phyloP scores from a whole-genome alignment of 2,113 vertebrate genomes.

The Psilopogon haemacephalus region DNA sequence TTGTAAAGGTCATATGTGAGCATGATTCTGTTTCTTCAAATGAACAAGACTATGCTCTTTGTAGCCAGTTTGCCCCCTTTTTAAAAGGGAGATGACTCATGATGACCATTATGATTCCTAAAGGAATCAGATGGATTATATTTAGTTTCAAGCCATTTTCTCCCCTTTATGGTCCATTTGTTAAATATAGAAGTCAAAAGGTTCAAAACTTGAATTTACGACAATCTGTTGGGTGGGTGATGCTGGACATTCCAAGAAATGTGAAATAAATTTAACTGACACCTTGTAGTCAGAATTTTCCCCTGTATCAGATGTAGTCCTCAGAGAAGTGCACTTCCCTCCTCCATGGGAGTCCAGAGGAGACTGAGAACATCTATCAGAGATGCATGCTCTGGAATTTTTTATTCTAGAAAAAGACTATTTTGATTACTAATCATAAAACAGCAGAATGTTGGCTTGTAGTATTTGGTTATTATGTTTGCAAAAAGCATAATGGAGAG shows the following conservation, averaged over 20 bases:
- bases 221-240: background rate
- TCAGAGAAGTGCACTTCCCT: background rate
- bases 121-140: constrained; percentile 43
- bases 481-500: background rate
- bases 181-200: constrained; percentile 30
- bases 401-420: background rate
- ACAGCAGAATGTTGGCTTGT: background rate
- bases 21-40: constrained; percentile 59
- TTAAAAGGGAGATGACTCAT: constrained; percentile 2
- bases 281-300: background rate
- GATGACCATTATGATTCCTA: constrained; percentile 50
- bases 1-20: constrained; percentile 67
- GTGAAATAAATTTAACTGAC: background rate
- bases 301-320: background rate
- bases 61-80: constrained; percentile 47
- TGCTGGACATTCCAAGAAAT: background rate
- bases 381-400: background rate
- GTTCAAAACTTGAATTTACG: background rate
- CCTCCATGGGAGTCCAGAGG: background rate
- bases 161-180: background rate
- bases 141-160: background rate
- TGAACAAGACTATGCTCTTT: constrained; percentile 41
- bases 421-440: background rate
- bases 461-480: background rate
- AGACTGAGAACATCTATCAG: background rate